phyloP scores from a whole-genome alignment of 1,140 invertebrate species.

The Berghia stephanieae region DNA sequence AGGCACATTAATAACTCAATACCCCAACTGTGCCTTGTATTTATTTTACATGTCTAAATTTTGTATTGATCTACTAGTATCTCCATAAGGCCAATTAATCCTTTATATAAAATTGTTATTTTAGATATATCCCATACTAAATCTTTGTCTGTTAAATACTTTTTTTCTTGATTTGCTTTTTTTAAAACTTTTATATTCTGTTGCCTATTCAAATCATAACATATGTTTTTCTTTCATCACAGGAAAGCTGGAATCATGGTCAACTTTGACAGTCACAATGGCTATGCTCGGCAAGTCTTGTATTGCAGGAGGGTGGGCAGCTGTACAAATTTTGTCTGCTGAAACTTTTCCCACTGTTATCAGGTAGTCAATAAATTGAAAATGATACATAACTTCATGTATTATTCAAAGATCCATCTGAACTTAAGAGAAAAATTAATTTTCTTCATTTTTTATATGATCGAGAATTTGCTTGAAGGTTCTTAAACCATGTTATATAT shows the following conservation, averaged over 20 bases:
- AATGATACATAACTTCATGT: neutral
- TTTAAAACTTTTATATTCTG: neutral
- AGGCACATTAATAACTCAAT: too few species aligned
- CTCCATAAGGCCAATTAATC: too few species aligned
- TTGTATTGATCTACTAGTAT: too few species aligned
- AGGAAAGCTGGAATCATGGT: constrained; percentile 30
- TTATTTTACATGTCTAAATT: too few species aligned
- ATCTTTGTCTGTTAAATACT: too few species aligned
- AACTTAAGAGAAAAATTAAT: too few species aligned
- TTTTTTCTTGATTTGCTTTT: neutral
- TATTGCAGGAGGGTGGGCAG: constrained; percentile 59
- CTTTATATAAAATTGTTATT: too few species aligned
- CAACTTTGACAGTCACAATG: constrained; percentile 36
- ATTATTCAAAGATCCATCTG: neutral
- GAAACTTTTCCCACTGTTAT: constrained; percentile 61
- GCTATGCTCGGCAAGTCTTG: constrained; percentile 57
- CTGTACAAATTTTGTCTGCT: constrained; percentile 54
- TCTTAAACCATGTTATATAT: too few species aligned
- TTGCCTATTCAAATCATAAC: neutral
- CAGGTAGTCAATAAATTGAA: constrained; percentile 45
- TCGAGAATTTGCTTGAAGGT: too few species aligned
- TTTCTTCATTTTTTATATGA: too few species aligned
- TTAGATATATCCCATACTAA: too few species aligned
- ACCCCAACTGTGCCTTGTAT: too few species aligned
- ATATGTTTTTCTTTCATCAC: neutral